A percentile compares a stretch with the other conserved stretches of the same genome.
These are phyloP conservation scores for Brachyopa scutellaris DNA, from an alignment of 2,888 invertebrate species.

Conservation along the genomic window DNA sequence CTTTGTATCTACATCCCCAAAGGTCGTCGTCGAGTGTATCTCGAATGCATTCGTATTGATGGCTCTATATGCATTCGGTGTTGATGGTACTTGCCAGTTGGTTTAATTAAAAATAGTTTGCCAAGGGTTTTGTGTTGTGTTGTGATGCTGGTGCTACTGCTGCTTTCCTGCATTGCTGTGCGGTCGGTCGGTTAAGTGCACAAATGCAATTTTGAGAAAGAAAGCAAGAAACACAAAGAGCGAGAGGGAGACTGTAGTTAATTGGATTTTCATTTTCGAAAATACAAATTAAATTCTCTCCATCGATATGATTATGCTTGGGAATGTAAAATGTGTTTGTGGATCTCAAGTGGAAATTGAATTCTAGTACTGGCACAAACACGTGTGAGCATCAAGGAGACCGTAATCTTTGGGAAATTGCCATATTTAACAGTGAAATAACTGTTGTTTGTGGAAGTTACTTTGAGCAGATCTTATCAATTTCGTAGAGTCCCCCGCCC, in stretches of 20 bases:
- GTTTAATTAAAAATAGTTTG: slow-evolving; percentile 72
- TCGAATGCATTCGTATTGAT: slow-evolving; percentile 40
- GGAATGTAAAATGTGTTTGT: slow-evolving; percentile 24
- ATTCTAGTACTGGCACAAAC: slow-evolving; percentile 20
- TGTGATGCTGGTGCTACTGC: too few species aligned
- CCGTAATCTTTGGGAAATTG: too few species aligned
- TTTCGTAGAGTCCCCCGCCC: too few species aligned
- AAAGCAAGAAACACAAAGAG: slow-evolving; percentile 7
- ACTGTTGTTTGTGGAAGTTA: too few species aligned
- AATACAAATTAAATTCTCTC: slow-evolving; percentile 43
- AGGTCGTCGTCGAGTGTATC: slow-evolving; percentile 15
- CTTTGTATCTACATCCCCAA: too few species aligned
- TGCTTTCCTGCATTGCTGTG: slow-evolving; percentile 8
- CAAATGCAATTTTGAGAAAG: slow-evolving; percentile 54
- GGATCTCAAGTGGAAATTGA: slow-evolving; percentile 20
- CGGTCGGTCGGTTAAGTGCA: slow-evolving; percentile 53
- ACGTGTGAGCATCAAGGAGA: too few species aligned
- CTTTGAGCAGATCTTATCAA: too few species aligned
- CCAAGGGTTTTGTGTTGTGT: slow-evolving; percentile 56
- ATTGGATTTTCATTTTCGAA: slow-evolving; percentile 58
- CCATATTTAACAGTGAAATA: too few species aligned
- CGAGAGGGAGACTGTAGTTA: slow-evolving; percentile 25
- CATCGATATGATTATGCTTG: slow-evolving; percentile 37
- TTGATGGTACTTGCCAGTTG: slow-evolving; percentile 42
- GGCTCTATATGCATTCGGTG: slow-evolving; percentile 23